These are phyloP conservation scores for Yponomeuta plumbellus DNA, from an alignment of 2,888 invertebrate genomes.

Conservation along the genomic window DNA sequence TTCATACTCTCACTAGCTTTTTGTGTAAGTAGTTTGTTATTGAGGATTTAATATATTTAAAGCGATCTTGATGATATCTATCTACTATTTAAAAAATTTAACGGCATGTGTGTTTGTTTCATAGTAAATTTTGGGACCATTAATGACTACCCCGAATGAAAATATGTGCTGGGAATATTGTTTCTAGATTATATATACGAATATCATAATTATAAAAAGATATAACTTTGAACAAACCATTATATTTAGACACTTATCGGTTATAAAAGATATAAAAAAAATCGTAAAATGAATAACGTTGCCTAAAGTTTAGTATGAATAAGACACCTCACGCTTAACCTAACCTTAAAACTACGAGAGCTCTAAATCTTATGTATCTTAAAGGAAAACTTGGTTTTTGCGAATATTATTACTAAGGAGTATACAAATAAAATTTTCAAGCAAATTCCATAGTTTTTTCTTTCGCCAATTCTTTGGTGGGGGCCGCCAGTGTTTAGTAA, in stretches of 20 bases:
- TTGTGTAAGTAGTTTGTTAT: constrained; percentile 51
- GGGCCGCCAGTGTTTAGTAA: constrained; percentile 60
- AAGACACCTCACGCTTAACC: constrained; percentile 51
- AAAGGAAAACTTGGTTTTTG: constrained; percentile 44
- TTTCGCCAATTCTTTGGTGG: constrained; percentile 60
- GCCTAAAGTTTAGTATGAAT: constrained; percentile 67
- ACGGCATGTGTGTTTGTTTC: constrained; percentile 63
- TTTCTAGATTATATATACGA: constrained; percentile 20
- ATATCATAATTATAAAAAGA: constrained; percentile 1
- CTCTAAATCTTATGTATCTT: constrained; percentile 38
- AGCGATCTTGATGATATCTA: not conserved
- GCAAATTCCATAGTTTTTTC: constrained; percentile 68
- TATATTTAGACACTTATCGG: constrained; percentile 18
- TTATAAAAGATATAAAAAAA: not conserved
- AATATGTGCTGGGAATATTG: constrained; percentile 36
- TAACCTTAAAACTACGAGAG: constrained; percentile 35
- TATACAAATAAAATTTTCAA: constrained; percentile 52
- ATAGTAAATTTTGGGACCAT: constrained; percentile 75
- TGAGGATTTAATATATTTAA: constrained; percentile 27
- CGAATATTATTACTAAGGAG: constrained; percentile 68
- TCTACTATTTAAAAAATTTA: constrained; percentile 18
- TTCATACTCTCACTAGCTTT: constrained; percentile 52
- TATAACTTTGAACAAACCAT: constrained; percentile 18
- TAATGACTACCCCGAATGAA: constrained; percentile 44
- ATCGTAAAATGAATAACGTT: constrained; percentile 23